phyloP scores from a whole-genome alignment of 2,113 vertebrate genomes.

The Paradoxurus hermaphroditus region DNA sequence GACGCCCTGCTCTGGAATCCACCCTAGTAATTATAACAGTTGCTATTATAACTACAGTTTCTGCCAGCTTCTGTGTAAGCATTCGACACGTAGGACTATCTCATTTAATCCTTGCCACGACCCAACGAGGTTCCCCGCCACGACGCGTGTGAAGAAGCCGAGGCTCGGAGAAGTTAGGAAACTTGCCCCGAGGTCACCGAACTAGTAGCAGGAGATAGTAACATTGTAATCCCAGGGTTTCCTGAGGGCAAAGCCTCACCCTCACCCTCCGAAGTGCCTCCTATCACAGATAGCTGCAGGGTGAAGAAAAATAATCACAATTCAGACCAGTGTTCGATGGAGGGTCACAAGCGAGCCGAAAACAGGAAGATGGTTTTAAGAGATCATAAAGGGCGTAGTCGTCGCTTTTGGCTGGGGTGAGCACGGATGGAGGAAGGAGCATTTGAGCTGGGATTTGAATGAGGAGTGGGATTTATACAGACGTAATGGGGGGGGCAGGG shows the following conservation, averaged over 20 bases:
- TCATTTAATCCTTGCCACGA: background rate
- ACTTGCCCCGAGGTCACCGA: background rate
- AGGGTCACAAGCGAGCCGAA: background rate
- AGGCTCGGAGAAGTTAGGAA: background rate
- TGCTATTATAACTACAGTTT: background rate
- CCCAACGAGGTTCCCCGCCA: too few species aligned
- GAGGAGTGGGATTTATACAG: background rate
- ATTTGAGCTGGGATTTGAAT: background rate
- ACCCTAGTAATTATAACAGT: too few species aligned
- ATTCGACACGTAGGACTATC: background rate
- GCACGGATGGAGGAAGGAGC: background rate
- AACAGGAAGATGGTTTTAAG: background rate
- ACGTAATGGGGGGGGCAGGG: background rate
- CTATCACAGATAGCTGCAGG: background rate
- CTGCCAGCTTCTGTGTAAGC: background rate
- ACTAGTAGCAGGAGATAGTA: background rate
- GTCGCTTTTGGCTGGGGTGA: background rate
- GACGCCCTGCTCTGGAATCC: background rate
- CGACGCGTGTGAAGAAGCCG: background rate
- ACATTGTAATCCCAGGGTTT: background rate
- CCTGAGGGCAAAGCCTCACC: background rate
- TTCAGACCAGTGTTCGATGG: background rate
- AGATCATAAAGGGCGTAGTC: background rate
- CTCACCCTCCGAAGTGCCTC: background rate
- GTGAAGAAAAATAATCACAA: background rate